phyloP scores from a whole-genome alignment of 2,113 vertebrate genomes.

The Hypanus sabinus region DNA sequence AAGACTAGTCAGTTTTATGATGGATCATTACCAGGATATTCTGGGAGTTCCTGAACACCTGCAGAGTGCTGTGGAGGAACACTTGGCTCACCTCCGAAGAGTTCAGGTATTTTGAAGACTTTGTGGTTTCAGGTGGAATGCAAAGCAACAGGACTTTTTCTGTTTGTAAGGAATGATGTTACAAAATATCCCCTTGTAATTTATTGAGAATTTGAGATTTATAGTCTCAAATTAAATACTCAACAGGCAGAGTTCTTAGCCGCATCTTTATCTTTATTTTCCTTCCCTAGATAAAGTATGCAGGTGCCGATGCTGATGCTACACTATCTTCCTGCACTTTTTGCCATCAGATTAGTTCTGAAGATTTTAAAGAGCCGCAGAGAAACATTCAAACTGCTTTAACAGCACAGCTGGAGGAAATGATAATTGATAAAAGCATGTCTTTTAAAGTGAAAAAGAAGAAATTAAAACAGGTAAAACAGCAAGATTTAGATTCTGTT shows the following conservation, averaged over 20 bases:
- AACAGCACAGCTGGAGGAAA: conserved; percentile 63
- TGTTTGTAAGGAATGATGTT: background rate
- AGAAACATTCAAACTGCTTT: conserved; percentile 62
- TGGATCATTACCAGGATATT: conserved; percentile 71
- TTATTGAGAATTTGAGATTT: background rate
- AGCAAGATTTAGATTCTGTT: conserved; percentile 36
- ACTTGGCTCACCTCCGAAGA: conserved; percentile 60
- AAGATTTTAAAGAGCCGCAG: conserved; percentile 65
- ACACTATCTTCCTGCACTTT: conserved; percentile 53
- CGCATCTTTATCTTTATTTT: conserved; percentile 13
- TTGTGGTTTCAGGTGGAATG: background rate
- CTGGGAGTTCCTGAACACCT: conserved; percentile 60
- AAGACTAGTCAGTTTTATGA: conserved; percentile 72
- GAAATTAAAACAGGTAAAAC: conserved; percentile 66
- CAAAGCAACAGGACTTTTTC: background rate
- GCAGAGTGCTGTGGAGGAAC: conserved; percentile 67
- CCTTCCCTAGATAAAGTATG: conserved; percentile 67
- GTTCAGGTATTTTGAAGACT: conserved; percentile 58
- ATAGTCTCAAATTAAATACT: background rate
- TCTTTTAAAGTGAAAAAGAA: conserved; percentile 75
- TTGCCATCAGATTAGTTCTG: conserved; percentile 60
- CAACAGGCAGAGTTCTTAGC: background rate
- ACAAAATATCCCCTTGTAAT: background rate
- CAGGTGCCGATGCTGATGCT: conserved; percentile 61
- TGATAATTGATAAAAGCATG: conserved; percentile 61